Conservation (phyloP, 1,140 invertebrate genomes). For the Pogonomyrmex barbatus region DNA sequence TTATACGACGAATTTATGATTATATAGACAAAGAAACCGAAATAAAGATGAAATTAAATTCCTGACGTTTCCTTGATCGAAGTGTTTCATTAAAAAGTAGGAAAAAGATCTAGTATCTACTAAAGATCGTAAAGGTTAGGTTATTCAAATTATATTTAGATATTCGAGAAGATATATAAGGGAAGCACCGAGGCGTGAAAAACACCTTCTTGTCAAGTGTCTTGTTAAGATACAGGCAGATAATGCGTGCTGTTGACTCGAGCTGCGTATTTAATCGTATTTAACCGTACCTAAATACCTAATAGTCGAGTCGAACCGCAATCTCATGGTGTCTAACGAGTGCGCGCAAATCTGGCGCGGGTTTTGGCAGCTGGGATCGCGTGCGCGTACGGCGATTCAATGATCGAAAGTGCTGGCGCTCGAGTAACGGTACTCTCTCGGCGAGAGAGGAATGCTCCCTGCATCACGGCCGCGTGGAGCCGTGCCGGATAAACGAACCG, state of each 20-base stretch:
- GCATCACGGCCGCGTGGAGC: constrained; percentile 19
- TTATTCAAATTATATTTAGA: not conserved
- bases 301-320: not conserved
- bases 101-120: not conserved
- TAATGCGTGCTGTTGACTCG: not conserved
- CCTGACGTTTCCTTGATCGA: not conserved
- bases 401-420: constrained; percentile 68
- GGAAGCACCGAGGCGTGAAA: not conserved
- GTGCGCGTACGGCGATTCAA: constrained; percentile 34
- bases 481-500: constrained; percentile 37
- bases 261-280: not conserved
- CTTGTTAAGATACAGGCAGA: not conserved
- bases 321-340: not conserved
- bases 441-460: constrained; percentile 46
- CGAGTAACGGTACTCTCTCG: constrained; percentile 59
- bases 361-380: not conserved
- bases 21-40: not conserved
- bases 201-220: not conserved
- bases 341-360: not conserved
- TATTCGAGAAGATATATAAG: not conserved
- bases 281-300: not conserved
- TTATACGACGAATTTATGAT: not conserved
- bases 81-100: not conserved
- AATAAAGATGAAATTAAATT: not conserved
- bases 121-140: not conserved